Evolutionary conservation across 2,113 vertebrate genomes (phyloP), one percentile per base, ranked within the genome.

Genomic region (Speoplatyrhinus poulsoni): DNA sequence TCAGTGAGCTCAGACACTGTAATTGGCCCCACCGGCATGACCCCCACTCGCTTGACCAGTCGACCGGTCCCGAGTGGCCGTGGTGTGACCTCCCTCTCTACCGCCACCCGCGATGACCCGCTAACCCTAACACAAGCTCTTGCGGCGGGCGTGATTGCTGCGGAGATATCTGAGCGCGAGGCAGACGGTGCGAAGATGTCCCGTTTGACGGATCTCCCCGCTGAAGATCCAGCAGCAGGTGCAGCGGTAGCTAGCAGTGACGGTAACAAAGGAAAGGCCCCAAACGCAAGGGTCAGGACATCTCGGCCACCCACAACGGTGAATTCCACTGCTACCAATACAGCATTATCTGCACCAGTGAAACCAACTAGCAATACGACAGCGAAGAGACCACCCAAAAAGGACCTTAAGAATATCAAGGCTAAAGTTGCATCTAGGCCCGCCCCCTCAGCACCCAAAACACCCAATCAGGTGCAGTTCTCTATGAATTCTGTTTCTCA

Each of bases 1-100:
- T 92, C 91, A 1, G 69, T 92, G 62, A 83, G 84, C 65, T 92
- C 91, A 7, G 87, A 90, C 9, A 1, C 79, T 32, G 71, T 53
- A 4, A 48, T 72, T 33, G 65, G 7, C 12, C 75, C 72, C 48
- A 60, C 58, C 50, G 72, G 65, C 0, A 3, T 16, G 9, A 74
- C 41, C 2, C 49, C 60, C 3, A 0, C 17, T 3, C 55, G 32
- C 57, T 41, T 62, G 2, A 11, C 9, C 3, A 48, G 46, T 13
- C 55, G 58, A 8, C 26, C 50, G 4, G 70, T 19, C 58, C n/a
- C 36, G 41, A 19, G 41, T 1, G 15, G 15, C 54, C 54, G 54
- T 13, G 33, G 26, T 59, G 47, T 0, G 0, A 16, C 12, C 52
- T 64, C 26, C 62, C 49, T 46, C 15, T 33, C 46, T 1, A 9